Evolutionary conservation across 2,113 vertebrate species (phyloP).

Genomic region (Lucifuga dentata): DNA sequence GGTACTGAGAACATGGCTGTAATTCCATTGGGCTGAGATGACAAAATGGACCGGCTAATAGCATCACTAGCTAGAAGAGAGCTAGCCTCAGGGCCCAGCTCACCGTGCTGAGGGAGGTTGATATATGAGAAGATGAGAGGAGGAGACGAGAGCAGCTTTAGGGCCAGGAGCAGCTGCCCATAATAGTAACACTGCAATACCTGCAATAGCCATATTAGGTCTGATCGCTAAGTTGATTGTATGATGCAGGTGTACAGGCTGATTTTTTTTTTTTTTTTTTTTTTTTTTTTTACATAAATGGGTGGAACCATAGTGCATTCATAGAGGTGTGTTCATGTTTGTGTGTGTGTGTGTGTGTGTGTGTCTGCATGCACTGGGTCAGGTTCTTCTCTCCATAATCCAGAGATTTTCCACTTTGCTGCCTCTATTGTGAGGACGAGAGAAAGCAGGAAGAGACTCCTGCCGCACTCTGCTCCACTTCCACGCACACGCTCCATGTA

Average conservation of each 20-base stretch:
- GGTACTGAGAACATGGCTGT: slow-evolving; percentile 29
- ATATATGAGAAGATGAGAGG: slow-evolving; percentile 72
- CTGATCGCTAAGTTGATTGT: slow-evolving; percentile 41
- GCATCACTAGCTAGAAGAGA: slow-evolving; percentile 50
- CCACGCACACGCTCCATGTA: slow-evolving; percentile 51
- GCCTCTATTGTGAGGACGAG: slow-evolving; percentile 65
- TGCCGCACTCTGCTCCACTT: slow-evolving; percentile 58
- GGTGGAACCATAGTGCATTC: background rate
- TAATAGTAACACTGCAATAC: slow-evolving; percentile 66
- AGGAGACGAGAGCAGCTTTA: slow-evolving; percentile 55
- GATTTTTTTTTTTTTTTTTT: too few species aligned
- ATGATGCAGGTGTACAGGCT: slow-evolving; percentile 40
- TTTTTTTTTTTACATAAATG: slow-evolving; percentile 68
- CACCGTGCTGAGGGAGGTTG: slow-evolving; percentile 65
- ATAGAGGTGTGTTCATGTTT: background rate
- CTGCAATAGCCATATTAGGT: slow-evolving; percentile 46
- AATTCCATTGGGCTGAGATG: slow-evolving; percentile 57
- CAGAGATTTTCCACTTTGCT: slow-evolving; percentile 72
- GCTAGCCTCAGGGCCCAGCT: slow-evolving; percentile 53
- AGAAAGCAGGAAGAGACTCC: slow-evolving; percentile 53
- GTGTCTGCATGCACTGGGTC: slow-evolving; percentile 40
- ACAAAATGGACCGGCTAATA: slow-evolving; percentile 67
- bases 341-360: slow-evolving; percentile 22
- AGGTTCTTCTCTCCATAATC: slow-evolving; percentile 58
- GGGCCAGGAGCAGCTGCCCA: slow-evolving; percentile 60